Conservation (phyloP, 2,888 invertebrate species). For the Spilarctia lutea region DNA sequence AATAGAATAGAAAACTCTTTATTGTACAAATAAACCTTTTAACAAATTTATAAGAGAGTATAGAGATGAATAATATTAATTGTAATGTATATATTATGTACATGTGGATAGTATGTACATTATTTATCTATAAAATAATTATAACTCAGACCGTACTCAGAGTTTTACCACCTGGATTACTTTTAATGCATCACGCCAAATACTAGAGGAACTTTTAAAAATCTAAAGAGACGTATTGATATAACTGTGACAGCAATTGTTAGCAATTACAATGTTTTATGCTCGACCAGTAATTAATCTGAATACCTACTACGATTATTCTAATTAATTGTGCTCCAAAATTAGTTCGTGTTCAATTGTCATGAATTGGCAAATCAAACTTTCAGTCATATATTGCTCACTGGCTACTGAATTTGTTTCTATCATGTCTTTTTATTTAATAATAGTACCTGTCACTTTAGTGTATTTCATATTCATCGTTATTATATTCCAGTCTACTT, state of each 20-base stretch:
- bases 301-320: conserved; percentile 13
- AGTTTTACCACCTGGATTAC: not conserved
- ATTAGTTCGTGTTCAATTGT: conserved; percentile 17
- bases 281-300: conserved; percentile 9
- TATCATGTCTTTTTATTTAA: not conserved
- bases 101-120: not conserved
- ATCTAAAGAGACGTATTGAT: not conserved
- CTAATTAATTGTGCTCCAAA: conserved; percentile 17
- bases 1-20: too few species aligned
- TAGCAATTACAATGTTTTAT: not conserved
- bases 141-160: too few species aligned
- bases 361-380: conserved; percentile 10
- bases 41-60: too few species aligned
- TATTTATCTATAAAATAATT: too few species aligned
- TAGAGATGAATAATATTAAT: too few species aligned
- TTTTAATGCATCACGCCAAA: not conserved
- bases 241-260: not conserved
- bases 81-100: too few species aligned
- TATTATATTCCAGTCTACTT: too few species aligned
- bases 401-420: not conserved
- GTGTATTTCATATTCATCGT: not conserved
- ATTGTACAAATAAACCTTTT: too few species aligned
- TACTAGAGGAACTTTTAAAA: not conserved
- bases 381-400: not conserved
- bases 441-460: not conserved